Conservation (phyloP, 2,113 vertebrate genomes). For the Cyphomyrus plagiostoma region DNA sequence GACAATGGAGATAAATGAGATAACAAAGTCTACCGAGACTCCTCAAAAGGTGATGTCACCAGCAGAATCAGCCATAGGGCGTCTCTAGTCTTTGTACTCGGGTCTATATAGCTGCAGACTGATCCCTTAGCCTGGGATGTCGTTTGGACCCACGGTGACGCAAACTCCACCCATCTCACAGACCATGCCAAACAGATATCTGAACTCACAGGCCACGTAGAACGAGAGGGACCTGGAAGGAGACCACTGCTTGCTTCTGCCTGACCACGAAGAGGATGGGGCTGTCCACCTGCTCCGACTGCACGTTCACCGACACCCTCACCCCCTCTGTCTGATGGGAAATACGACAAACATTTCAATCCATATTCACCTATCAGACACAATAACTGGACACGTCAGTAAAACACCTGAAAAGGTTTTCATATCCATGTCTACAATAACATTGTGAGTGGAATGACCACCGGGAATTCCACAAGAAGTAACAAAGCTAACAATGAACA, state of each 20-base stretch:
- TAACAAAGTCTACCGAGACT: background rate
- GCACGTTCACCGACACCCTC: conserved; percentile 79
- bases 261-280: conserved; percentile 87
- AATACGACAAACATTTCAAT: background rate
- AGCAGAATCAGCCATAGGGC: background rate
- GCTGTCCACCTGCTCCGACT: conserved; percentile 62
- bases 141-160: background rate
- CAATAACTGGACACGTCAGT: background rate
- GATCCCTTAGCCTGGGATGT: background rate
- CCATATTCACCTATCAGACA: background rate
- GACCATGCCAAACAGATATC: background rate
- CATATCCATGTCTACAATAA: background rate
- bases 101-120: background rate
- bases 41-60: background rate
- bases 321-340: conserved; percentile 78
- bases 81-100: background rate
- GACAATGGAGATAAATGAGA: background rate
- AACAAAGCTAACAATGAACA: background rate
- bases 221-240: conserved; percentile 92
- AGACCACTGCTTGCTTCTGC: conserved; percentile 91
- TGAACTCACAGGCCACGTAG: conserved; percentile 89
- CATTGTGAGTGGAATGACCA: background rate
- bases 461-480: background rate
- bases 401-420: background rate
- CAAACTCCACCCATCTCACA: background rate